Base-by-base conservation (phyloP, 64 coral and sea anemone species). In the Cladopsammia gracilis region DNA sequence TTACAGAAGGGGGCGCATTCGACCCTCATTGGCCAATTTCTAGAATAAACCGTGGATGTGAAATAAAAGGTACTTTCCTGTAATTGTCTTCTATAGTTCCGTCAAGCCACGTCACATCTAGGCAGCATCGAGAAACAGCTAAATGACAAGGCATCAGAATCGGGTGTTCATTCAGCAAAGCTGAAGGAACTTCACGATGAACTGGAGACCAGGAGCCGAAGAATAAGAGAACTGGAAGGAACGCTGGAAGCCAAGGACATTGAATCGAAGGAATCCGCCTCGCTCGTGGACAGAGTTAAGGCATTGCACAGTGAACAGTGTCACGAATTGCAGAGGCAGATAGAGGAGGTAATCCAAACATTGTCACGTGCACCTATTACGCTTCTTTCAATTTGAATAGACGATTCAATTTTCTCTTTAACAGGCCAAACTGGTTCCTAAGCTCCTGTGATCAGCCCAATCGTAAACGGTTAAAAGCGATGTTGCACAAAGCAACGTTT, bases 231-330 rank as follows among this genome's bases (percentile, higher is more conserved):
- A 24, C 88, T 99, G 25, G 91, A 99, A 47, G 91, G 79, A 72
- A 34, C 75, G 5, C 22, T 99, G 25, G 90, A 96, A 34, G 92
- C 58, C 3, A 96, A 96, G 85, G 85, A 96, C 9, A 51, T 56
- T 4, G 98, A 99, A 82, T 45, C 96, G 3, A 79, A 91, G 44
- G 94, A 96, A 83, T 76, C 95, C 22, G 74, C 85, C 0, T 20
- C 83, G 12, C 71, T 99, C 5, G 86, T 99, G 75, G 94, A 99
- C 14, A 96, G 91, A 74, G 75, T 93, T 51, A 96, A 96, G 34
- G 90, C 51, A 5, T 86, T 99, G 69, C 98, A 99, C 42, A 62
- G 65, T 18, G 94, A 99, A 64, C 98, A 99, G 49, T 99, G 98
- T 43, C 79, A 76, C 11, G 98, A 99, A 61, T 16, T 99, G 75